Evolutionary conservation across 2,113 vertebrate genomes (phyloP).

Genomic region (Mohoua ochrocephala): DNA sequence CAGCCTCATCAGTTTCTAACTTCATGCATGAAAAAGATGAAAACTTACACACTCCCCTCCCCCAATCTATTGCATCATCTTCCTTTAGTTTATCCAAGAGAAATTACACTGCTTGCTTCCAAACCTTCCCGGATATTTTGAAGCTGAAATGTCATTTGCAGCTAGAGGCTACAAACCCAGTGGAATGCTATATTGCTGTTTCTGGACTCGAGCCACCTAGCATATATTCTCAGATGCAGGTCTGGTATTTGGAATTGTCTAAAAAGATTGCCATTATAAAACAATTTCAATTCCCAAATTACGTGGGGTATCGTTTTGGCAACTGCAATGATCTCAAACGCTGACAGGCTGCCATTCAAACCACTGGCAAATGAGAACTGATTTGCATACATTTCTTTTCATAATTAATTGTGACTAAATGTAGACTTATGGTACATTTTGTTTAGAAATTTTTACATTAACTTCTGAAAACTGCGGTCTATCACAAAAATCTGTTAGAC

Average conservation of each 20-base stretch:
- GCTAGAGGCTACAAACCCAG: not conserved
- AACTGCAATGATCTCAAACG: not conserved
- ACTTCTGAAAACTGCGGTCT: conserved; percentile 22
- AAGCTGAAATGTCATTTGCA: not conserved
- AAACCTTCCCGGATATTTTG: not conserved
- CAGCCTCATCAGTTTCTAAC: not conserved
- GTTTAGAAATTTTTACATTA: conserved; percentile 50
- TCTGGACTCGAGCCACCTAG: not conserved
- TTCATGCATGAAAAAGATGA: not conserved
- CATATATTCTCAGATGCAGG: not conserved
- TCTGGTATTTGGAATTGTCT: not conserved
- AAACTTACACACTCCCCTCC: accelerated
- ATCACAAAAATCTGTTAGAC: conserved; percentile 21
- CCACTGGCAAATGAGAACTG: not conserved
- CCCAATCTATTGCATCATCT: not conserved
- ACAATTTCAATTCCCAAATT: not conserved
- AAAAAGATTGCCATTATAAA: not conserved
- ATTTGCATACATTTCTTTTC: conserved; percentile 30
- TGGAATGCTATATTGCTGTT: not conserved
- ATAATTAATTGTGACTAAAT: conserved; percentile 57
- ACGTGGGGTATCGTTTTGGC: not conserved
- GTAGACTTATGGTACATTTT: conserved; percentile 45
- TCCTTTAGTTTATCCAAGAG: not conserved
- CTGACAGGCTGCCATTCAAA: conserved; percentile 29
- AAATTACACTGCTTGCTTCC: not conserved